Base-by-base conservation (phyloP, 92 coral and sea anemone genomes). In the Parazoanthus atlanticus region DNA sequence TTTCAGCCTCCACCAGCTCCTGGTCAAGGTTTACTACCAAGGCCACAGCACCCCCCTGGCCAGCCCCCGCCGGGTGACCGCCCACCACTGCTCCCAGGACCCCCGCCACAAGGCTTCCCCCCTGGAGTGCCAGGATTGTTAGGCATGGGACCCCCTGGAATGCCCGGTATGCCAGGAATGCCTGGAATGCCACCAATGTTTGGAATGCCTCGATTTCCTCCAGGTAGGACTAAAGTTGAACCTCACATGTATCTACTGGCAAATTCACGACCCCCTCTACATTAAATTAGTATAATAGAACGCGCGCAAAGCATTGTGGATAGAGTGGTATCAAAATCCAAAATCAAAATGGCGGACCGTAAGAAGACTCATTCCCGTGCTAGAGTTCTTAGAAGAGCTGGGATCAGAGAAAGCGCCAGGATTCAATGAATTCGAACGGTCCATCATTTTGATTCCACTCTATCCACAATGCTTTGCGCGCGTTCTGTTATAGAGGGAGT, bases 41-140 rank as follows among this genome's bases (percentile, higher is more conserved):
- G 93, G 46, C 93, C 93, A 15, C 91, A 58, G 19, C 91, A 88
- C 13, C 91, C 86, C 32, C 93, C 91, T 67, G 91, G 93, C 58
- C 93, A 84, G 5, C 91, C 52, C 31, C 78, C 79, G 58, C 91
- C 76, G 28, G 88, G 83, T 32, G 93, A 91, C 30, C 86, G 89
- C 28, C 89, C 85, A 49, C 93, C 93, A 25, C 54, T 89, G 34
- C 72, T 91, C 78, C 80, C 79, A 43, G 91, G 91, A 5, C 93
- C 93, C 36, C 86, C 89, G 6, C 93, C 93, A 0, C 86, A 69
- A 43, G 78, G 87, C 15, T 52, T 19, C 67, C 87, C 74, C 21
- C 87, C 87, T 26, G 87, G 86, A 38, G 64, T 75, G 13, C 86
- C 86, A 38, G 86, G 87, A 16, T 52, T 84, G 26, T 28, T 84